Percentiles rank a stretch among this genome's conserved stretches.
These are phyloP conservation scores for Toxotes lorentzi DNA, from an alignment of 2,797 vertebrate species.

Conservation along the genomic window DNA sequence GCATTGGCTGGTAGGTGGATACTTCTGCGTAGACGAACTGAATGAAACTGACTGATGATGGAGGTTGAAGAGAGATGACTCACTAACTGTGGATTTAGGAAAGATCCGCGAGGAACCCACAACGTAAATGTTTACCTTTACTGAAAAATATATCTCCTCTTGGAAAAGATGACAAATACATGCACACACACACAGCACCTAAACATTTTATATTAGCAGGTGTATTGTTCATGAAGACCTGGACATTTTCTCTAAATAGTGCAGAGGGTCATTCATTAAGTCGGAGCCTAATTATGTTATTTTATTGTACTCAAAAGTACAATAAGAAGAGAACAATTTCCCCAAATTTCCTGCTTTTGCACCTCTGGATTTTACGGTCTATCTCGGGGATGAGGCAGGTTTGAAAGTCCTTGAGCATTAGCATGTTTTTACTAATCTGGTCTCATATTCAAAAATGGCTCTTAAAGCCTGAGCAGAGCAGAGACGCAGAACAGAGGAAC, in stretches of 20 bases:
- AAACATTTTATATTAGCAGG: background rate
- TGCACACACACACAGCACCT: background rate
- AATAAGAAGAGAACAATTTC: slow-evolving; percentile 25
- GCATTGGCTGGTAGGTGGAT: slow-evolving; percentile 20
- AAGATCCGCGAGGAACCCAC: slow-evolving; percentile 8
- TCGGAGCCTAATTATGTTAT: slow-evolving; percentile 13
- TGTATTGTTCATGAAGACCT: background rate
- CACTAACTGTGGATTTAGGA: slow-evolving; percentile 17
- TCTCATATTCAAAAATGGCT: slow-evolving; percentile 34
- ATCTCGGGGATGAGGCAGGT: slow-evolving; percentile 21
- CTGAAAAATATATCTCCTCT: background rate
- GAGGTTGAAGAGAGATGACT: slow-evolving; percentile 32
- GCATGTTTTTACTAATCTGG: slow-evolving; percentile 45
- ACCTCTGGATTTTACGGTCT: slow-evolving; percentile 43
- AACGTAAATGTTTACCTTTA: slow-evolving; percentile 15
- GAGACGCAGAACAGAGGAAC: background rate
- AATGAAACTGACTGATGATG: slow-evolving; percentile 44
- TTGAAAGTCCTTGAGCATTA: slow-evolving; percentile 47
- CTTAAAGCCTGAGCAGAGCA: slow-evolving; percentile 19
- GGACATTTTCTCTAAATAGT: slow-evolving; percentile 15
- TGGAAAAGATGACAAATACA: background rate
- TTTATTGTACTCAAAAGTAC: slow-evolving; percentile 3
- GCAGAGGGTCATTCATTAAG: background rate
- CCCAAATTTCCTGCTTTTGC: slow-evolving; percentile 33
- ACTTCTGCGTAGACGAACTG: slow-evolving; percentile 2